Evolutionary conservation across 2,797 vertebrate genomes (phyloP).

Genomic region (Aeoliscus strigatus): DNA sequence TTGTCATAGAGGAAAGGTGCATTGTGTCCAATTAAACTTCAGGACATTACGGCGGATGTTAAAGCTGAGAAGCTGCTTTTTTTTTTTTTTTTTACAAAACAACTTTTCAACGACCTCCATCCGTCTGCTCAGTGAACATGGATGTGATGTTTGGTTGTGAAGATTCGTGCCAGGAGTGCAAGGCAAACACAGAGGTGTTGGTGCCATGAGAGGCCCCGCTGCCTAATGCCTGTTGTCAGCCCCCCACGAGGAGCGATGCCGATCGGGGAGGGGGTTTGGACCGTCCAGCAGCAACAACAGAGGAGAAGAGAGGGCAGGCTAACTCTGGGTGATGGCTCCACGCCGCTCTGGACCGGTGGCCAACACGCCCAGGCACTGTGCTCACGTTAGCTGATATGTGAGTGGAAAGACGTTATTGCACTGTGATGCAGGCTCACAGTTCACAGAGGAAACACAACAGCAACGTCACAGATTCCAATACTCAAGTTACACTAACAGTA

Average conservation of each 20-base stretch:
- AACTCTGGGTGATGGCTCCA: constrained; percentile 79
- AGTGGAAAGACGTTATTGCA: too few relatives aligned
- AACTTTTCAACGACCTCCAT: too few relatives aligned
- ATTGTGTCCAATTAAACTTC: constrained; percentile 63
- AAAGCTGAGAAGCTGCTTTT: background rate
- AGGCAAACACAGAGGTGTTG: constrained; percentile 54
- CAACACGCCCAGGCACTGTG: constrained; percentile 42
- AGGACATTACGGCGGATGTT: constrained; percentile 46
- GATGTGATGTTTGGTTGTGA: constrained; percentile 16
- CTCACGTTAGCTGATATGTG: constrained; percentile 38
- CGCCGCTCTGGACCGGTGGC: constrained; percentile 57
- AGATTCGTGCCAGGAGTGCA: constrained; percentile 28
- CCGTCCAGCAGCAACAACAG: constrained; percentile 58
- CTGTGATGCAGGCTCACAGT: too few relatives aligned
- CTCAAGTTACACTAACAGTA: too few relatives aligned
- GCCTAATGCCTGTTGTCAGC: constrained; percentile 74
- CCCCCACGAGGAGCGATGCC: constrained; percentile 60
- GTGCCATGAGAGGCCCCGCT: constrained; percentile 54
- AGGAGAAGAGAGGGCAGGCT: constrained; percentile 39
- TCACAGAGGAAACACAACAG: too few relatives aligned
- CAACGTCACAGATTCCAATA: too few relatives aligned
- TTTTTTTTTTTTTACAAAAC: too few relatives aligned
- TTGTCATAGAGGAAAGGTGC: constrained; percentile 62
- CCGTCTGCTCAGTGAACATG: too few relatives aligned
- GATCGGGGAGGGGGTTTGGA: constrained; percentile 67